These are phyloP conservation scores for Laupala kohalensis DNA, from an alignment of 1,140 invertebrate genomes.

Conservation along the genomic window DNA sequence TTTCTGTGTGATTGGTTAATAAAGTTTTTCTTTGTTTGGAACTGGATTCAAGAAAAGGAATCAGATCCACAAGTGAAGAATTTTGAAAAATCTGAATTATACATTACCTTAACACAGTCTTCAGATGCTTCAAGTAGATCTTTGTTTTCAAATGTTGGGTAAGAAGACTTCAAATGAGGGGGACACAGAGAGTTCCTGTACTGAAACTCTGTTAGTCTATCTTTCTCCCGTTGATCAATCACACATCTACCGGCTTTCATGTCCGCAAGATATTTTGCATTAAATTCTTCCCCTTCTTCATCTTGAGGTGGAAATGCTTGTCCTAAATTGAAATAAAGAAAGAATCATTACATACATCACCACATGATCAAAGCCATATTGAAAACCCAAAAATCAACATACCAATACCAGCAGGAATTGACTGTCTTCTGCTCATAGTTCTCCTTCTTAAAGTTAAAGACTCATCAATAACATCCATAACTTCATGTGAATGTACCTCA, in stretches of 20 bases:
- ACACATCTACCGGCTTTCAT: slow-evolving; percentile 18
- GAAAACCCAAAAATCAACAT: background rate
- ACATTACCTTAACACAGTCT: slow-evolving; percentile 59
- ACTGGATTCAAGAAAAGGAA: too few relatives aligned
- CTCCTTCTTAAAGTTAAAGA: background rate
- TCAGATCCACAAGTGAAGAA: too few relatives aligned
- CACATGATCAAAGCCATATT: background rate
- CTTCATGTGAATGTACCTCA: background rate
- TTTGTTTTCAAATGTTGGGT: slow-evolving; percentile 66
- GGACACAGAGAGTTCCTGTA: slow-evolving; percentile 73
- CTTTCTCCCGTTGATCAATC: slow-evolving; percentile 15
- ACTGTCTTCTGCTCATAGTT: background rate
- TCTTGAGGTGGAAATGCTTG: slow-evolving; percentile 25
- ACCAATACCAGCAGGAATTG: slow-evolving; percentile 1
- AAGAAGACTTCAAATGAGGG: slow-evolving; percentile 77
- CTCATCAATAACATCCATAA: slow-evolving; percentile 6
- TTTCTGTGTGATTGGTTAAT: too few relatives aligned
- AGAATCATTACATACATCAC: background rate
- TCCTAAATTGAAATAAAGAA: slow-evolving; percentile 6
- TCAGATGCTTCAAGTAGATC: slow-evolving; percentile 38
- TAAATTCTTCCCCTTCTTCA: slow-evolving; percentile 30
- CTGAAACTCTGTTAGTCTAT: slow-evolving; percentile 54
- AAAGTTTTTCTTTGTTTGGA: background rate
- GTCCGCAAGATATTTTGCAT: slow-evolving; percentile 22
- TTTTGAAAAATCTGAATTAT: background rate